phyloP scores from a whole-genome alignment of 2,113 vertebrate genomes.

The Oreotrochilus melanogaster region DNA sequence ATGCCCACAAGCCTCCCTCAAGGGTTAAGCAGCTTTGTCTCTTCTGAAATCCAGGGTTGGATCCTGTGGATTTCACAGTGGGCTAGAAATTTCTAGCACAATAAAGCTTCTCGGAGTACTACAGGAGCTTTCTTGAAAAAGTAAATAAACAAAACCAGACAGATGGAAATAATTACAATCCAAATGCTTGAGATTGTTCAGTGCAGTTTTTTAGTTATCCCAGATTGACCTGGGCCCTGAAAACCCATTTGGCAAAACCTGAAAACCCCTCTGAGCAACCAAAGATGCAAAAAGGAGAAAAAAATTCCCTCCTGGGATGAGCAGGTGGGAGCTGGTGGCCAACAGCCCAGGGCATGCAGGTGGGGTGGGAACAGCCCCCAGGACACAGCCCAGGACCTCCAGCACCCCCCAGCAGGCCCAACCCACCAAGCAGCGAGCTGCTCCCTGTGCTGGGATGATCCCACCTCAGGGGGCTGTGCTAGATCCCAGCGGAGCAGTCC shows the following conservation, averaged over 20 bases:
- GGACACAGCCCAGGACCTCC: neutral
- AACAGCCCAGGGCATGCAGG: too few relatives aligned
- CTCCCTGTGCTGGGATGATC: fast-evolving
- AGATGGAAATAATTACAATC: conserved; percentile 41
- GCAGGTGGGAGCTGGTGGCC: neutral
- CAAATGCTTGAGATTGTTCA: neutral
- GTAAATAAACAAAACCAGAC: conserved; percentile 4
- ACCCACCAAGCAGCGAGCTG: fast-evolving
- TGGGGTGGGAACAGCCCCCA: neutral
- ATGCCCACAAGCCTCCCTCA: neutral
- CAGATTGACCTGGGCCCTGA: neutral
- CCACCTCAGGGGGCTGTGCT: fast-evolving
- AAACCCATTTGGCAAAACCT: neutral
- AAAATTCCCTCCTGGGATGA: too few relatives aligned
- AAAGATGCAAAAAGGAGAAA: neutral
- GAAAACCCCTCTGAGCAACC: neutral
- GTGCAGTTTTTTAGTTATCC: neutral
- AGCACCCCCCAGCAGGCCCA: fast-evolving
- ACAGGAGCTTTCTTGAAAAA: conserved; percentile 20
- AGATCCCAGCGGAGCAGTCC: fast-evolving
- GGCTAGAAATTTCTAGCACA: conserved; percentile 11
- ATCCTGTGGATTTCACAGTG: neutral
- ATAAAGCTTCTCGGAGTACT: neutral
- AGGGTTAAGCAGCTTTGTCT: neutral
- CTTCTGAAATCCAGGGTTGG: neutral